Percentiles rank a stretch among this genome's conserved stretches.
Evolutionary conservation across 2,888 invertebrate genomes (phyloP).

Genomic region (Melangyna quadrimaculata): DNA sequence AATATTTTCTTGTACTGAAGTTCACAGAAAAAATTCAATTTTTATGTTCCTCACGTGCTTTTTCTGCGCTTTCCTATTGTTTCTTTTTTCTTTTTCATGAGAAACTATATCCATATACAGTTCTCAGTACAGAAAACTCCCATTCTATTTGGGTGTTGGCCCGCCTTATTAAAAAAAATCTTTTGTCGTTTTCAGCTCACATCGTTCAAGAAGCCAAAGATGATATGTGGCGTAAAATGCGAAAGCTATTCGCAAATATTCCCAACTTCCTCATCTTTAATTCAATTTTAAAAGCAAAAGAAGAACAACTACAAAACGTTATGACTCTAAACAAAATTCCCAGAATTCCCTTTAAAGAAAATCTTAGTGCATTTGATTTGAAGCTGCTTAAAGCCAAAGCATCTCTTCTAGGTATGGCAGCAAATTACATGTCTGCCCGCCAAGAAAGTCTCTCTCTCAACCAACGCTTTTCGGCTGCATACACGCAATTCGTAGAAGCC

Average conservation of each 20-base stretch:
- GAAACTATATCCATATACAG: no score
- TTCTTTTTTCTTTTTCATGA: no score
- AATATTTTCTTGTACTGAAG: no score
- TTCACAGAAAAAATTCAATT: no score
- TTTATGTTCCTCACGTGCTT: no score
- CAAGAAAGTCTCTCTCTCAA: conserved; percentile 75
- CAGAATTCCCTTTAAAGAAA: conserved; percentile 60
- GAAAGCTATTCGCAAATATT: conserved; percentile 76
- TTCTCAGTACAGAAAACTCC: no score
- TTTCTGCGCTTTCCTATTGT: no score
- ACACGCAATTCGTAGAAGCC: conserved; percentile 75
- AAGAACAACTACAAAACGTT: conserved; percentile 78
- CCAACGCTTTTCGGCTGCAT: conserved; percentile 75
- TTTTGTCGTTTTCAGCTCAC: conserved; percentile 59
- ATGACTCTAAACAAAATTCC: conserved; percentile 75
- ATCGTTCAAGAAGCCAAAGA: conserved; percentile 75
- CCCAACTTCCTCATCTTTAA: conserved; percentile 78
- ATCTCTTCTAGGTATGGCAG: conserved; percentile 76
- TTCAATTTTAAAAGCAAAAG: conserved; percentile 77
- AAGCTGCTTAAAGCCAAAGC: conserved; percentile 77
- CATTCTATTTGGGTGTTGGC: no score
- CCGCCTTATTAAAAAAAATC: neutral
- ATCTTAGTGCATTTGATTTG: conserved; percentile 75
- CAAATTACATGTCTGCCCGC: conserved; percentile 75
- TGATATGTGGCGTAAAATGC: conserved; percentile 77